Conservation (phyloP, 2,797 vertebrate genomes). For the Peromyscus attwateri region DNA sequence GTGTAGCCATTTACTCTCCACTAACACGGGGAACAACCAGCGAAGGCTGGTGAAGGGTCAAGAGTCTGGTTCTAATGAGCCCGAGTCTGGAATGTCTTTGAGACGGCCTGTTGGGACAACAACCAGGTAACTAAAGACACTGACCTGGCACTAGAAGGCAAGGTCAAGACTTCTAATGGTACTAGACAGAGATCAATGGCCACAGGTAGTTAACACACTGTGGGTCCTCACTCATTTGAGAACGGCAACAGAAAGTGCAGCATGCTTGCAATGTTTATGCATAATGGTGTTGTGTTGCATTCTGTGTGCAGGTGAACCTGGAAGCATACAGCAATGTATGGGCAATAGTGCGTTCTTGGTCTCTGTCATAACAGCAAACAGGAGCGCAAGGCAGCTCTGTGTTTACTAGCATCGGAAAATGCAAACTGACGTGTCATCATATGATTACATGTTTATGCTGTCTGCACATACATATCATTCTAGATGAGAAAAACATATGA, state of each 20-base stretch:
- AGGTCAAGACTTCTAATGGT: not conserved
- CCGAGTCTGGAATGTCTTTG: not conserved
- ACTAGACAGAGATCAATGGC: not conserved
- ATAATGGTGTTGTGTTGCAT: not conserved
- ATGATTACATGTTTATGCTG: not conserved
- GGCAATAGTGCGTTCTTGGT: not conserved
- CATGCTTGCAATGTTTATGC: not conserved
- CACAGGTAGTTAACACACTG: not conserved
- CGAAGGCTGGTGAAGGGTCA: not conserved
- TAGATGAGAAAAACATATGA: conserved; percentile 17
- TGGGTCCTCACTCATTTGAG: not conserved
- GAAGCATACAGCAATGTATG: not conserved
- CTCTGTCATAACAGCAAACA: not conserved
- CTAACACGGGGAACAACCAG: not conserved
- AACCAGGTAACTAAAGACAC: not conserved
- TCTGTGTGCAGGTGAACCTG: not conserved
- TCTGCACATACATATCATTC: not conserved
- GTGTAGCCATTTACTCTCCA: not conserved
- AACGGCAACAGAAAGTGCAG: not conserved
- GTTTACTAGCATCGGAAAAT: not conserved
- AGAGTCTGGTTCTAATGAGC: conserved; percentile 36
- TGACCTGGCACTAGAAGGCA: not conserved
- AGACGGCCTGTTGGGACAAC: not conserved
- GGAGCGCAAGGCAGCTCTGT: not conserved
- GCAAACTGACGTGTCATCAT: not conserved